Conservation (phyloP, 2,797 vertebrate genomes). For the Poecilia gillii region DNA sequence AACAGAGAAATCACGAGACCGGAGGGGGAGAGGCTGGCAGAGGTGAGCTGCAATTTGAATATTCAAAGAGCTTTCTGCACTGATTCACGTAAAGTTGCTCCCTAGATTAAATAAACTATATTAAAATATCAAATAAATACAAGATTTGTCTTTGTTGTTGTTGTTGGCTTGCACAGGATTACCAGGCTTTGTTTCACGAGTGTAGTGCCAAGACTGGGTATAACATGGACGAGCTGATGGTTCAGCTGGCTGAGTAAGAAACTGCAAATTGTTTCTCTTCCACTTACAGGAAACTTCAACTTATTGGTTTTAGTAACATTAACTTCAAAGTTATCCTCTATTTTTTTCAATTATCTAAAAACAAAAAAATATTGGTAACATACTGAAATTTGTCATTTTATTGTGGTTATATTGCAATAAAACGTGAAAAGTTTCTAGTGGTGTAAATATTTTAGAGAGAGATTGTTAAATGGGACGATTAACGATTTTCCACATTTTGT, state of each 20-base stretch:
- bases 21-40: constrained; percentile 80
- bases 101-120: not conserved
- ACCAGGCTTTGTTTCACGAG: constrained; percentile 85
- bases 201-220: constrained; percentile 83
- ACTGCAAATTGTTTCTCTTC: not conserved
- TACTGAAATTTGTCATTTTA: not conserved
- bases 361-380: not conserved
- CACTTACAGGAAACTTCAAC: not conserved
- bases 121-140: not conserved
- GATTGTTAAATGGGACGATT: no score
- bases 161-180: constrained; percentile 72
- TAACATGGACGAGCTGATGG: constrained; percentile 83
- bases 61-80: constrained; percentile 25
- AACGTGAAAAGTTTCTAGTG: not conserved
- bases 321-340: not conserved
- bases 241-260: constrained; percentile 81
- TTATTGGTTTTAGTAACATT: not conserved
- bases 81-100: constrained; percentile 14
- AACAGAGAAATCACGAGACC: constrained; percentile 66
- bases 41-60: constrained; percentile 72
- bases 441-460: not conserved
- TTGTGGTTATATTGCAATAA: not conserved
- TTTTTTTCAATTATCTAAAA: not conserved
- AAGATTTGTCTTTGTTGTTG: not conserved
- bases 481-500: no score